Evolutionary conservation across 2,888 invertebrate species (phyloP).

Genomic region (Drosophila mulleri): DNA sequence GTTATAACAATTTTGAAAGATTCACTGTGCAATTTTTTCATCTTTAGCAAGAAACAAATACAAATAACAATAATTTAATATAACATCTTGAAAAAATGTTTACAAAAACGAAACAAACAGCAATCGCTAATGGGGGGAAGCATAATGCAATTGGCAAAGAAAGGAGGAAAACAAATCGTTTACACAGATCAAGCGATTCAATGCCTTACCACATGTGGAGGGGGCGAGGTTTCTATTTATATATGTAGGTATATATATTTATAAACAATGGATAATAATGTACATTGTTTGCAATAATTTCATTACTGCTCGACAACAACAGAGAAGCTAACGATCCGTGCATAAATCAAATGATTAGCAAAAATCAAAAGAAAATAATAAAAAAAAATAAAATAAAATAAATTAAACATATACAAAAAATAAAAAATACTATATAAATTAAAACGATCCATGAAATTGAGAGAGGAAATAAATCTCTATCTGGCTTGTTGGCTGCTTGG

Average conservation of each 20-base stretch:
- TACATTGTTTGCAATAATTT: constrained; percentile 66
- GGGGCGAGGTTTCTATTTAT: background rate
- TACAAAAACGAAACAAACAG: constrained; percentile 39
- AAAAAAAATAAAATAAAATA: constrained; percentile 5
- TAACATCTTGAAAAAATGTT: constrained; percentile 1
- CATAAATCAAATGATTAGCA: constrained; percentile 69
- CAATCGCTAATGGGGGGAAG: constrained; percentile 40
- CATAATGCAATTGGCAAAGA: constrained; percentile 51
- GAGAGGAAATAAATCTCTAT: constrained; percentile 8
- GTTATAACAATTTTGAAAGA: background rate
- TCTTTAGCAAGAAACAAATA: too few species aligned
- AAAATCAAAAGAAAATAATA: constrained; percentile 20
- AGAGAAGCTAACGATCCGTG: constrained; percentile 44
- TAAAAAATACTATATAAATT: constrained; percentile 2
- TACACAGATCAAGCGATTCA: constrained; percentile 19
- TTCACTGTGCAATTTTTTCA: background rate
- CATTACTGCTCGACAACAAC: constrained; percentile 55
- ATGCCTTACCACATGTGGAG: constrained; percentile 51
- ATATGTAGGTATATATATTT: background rate
- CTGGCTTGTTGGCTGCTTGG: constrained; percentile 21
- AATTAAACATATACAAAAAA: background rate
- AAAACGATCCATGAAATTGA: constrained; percentile 27
- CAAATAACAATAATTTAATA: constrained; percentile 9
- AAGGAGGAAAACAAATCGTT: constrained; percentile 47
- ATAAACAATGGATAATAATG: constrained; percentile 55